phyloP scores from a whole-genome alignment of 2,888 invertebrate species.

The Xestia xanthographa region DNA sequence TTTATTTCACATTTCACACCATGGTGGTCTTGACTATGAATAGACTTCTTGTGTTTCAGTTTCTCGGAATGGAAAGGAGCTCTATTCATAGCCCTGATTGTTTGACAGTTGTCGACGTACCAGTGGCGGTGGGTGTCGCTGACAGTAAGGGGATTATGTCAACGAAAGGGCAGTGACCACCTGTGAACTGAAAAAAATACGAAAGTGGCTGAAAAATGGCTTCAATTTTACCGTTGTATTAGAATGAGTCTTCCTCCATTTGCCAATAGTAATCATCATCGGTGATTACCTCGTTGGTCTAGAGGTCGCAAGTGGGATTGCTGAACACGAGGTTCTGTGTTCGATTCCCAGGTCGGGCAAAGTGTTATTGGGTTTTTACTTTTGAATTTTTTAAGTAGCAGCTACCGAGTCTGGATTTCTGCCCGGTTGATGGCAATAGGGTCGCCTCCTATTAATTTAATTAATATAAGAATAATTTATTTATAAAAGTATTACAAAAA shows the following conservation, averaged over 20 bases:
- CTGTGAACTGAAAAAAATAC: not conserved
- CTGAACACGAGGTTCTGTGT: too few species aligned
- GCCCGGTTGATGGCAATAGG: too few species aligned
- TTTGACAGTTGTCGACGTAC: constrained; percentile 48
- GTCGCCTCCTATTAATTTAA: too few species aligned
- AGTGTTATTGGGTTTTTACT: too few species aligned
- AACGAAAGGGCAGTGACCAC: constrained; percentile 43
- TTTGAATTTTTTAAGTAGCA: too few species aligned
- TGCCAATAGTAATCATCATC: not conserved
- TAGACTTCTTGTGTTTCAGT: constrained; percentile 32
- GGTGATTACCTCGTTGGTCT: not conserved
- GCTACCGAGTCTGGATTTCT: too few species aligned
- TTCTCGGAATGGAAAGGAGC: constrained; percentile 43
- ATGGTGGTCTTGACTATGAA: constrained; percentile 58
- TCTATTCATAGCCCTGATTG: constrained; percentile 52
- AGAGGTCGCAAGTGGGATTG: not conserved
- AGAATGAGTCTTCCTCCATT: not conserved
- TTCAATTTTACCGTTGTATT: not conserved
- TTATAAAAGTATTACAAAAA: too few species aligned
- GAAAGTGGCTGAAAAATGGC: not conserved
- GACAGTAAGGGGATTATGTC: constrained; percentile 34
- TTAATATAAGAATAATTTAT: too few species aligned
- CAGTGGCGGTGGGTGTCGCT: constrained; percentile 31
- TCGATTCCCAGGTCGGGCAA: too few species aligned
- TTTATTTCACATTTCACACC: constrained; percentile 23